Conservation (phyloP, 2,113 vertebrate species). For the Siphamia tubifer region DNA sequence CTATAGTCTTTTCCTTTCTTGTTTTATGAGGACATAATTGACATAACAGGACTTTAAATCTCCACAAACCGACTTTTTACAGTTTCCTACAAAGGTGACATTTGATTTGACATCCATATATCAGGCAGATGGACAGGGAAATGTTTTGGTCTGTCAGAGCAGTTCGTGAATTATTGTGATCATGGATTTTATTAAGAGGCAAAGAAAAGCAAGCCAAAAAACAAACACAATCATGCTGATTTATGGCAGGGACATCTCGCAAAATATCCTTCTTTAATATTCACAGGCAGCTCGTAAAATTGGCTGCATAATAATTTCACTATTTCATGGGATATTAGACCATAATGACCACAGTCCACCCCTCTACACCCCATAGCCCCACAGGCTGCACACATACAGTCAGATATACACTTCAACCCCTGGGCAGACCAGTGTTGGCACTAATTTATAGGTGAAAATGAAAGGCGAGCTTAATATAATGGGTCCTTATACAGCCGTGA, state of each 20-base stretch:
- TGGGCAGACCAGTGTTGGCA: constrained; percentile 51
- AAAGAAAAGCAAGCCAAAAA: constrained; percentile 39
- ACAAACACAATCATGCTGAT: constrained; percentile 68
- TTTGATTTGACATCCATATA: too few species aligned
- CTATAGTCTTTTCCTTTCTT: too few species aligned
- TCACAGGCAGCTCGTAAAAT: constrained; percentile 88
- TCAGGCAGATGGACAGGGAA: too few species aligned
- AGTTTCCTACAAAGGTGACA: too few species aligned
- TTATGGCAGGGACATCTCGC: constrained; percentile 54
- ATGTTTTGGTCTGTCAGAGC: too few species aligned
- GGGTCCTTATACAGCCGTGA: constrained; percentile 88
- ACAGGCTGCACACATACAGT: constrained; percentile 61
- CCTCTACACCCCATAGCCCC: constrained; percentile 65
- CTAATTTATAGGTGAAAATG: constrained; percentile 95
- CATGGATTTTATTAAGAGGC: constrained; percentile 38
- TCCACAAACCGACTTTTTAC: too few species aligned
- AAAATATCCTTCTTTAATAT: constrained; percentile 84
- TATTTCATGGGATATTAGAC: constrained; percentile 99
- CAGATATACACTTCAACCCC: constrained; percentile 64
- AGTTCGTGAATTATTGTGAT: neutral
- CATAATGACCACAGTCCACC: constrained; percentile 96
- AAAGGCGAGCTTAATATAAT: constrained; percentile 90
- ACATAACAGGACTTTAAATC: too few species aligned
- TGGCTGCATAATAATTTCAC: constrained; percentile 92
- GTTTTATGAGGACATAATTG: too few species aligned